phyloP scores from a whole-genome alignment of 53 echinoderm and acorn worm genomes.

The Crossaster papposus region DNA sequence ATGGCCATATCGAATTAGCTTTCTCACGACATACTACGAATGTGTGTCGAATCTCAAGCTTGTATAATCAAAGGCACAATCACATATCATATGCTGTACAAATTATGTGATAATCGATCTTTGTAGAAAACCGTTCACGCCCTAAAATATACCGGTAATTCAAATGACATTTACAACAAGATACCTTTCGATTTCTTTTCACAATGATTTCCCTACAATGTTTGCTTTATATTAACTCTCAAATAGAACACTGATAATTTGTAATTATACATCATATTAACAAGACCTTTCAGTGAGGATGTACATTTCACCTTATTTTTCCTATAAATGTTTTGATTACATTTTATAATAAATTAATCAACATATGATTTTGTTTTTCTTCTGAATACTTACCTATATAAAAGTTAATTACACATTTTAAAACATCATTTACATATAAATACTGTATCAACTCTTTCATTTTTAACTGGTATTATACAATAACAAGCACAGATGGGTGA shows the following conservation, averaged over 20 bases:
- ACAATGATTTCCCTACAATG: background rate
- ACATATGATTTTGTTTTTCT: background rate
- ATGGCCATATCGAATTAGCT: too few species aligned
- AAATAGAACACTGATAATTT: background rate
- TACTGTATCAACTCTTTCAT: background rate
- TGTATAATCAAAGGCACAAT: too few species aligned
- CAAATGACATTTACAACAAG: too few species aligned
- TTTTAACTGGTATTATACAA: conserved; percentile 12
- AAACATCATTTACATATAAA: conserved; percentile 9
- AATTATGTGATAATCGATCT: too few species aligned
- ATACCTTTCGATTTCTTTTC: too few species aligned
- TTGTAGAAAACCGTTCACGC: too few species aligned
- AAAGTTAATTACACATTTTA: background rate
- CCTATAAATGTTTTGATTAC: background rate
- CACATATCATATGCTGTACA: too few species aligned
- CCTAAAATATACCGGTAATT: too few species aligned
- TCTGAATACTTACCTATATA: background rate
- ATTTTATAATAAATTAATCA: background rate
- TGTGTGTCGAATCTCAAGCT: too few species aligned
- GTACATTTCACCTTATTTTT: background rate
- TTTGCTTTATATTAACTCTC: background rate
- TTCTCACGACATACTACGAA: too few species aligned
- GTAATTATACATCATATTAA: background rate
- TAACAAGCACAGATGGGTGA: background rate
- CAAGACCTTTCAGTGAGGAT: background rate